Evolutionary conservation across 1,140 invertebrate genomes (phyloP), one percentile per base, ranked within the genome.

Genomic region (Trichoplusia ni): DNA sequence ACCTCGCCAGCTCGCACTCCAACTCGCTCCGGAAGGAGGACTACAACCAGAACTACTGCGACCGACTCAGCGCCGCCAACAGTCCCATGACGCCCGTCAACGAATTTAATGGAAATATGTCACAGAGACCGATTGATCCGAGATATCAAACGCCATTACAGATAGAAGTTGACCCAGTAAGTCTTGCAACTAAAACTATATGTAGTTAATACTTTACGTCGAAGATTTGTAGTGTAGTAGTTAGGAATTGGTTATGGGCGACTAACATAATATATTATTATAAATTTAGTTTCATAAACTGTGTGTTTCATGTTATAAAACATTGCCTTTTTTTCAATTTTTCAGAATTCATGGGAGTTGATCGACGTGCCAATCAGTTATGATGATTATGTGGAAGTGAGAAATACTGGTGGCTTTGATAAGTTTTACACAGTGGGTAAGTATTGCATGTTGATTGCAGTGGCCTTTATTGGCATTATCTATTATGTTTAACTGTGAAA

Each of bases 131-230:
- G 60, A 81, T 90, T 2, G 82, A 89, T 63, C 44, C 78, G 3
- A 82, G 89, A 73, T 90, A 90, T 72, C 82, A 85, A 58, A 90
- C 79, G 40, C 93, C 93, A 8, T 90, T 94, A 58, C 90, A 92
- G 53, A 90, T 95, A 40, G 91, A 94, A 59, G 93, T 94, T 53
- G 93, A 95, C 86, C 91, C 92, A 69, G 94, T 95, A 92, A 91
- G 93, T 92, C 38, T 8, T 25, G 18, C 2, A 40, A 53, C 35
- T 46, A 46, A 13, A 46, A 60, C 18, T 29, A 29, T 60, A 47
- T 27, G 14, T 51, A 46, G 40, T 46, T 47, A 29, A 25, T 44
- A 58, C 54, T 38, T 44, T 58, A 49, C 46, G 46, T n/a, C 9
- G 29, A 49, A 31, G 25, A 44, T 27, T n/a, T 51, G 47, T 38